Percentiles rank a stretch among this genome's conserved stretches.
Conservation (phyloP, 2,113 vertebrate genomes). For the Cisticola juncidis region DNA sequence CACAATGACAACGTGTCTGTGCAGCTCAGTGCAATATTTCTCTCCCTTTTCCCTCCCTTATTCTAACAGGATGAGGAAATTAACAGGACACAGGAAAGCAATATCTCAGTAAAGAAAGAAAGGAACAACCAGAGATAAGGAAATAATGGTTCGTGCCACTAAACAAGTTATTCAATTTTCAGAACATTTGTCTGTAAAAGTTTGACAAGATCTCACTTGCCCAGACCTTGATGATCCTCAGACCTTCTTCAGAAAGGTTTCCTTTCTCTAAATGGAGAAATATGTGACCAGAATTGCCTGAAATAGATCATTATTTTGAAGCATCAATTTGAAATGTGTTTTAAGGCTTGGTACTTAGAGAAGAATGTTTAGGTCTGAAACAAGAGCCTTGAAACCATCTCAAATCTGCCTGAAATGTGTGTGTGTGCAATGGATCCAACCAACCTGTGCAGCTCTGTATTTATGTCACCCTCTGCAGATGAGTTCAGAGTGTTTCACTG, state of each 20-base stretch:
- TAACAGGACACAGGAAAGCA: constrained; percentile 51
- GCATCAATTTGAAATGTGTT: not conserved
- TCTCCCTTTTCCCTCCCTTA: not conserved
- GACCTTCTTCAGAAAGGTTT: constrained; percentile 1
- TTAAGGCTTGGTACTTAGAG: not conserved
- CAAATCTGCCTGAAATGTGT: fast-evolving
- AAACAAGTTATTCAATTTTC: constrained; percentile 6
- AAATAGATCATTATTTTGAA: not conserved
- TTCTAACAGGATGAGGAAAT: constrained; percentile 49
- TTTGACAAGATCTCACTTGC: constrained; percentile 33
- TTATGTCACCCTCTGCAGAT: not conserved
- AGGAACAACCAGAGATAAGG: constrained; percentile 59
- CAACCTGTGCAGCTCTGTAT: too few species aligned
- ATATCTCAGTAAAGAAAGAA: constrained; percentile 49
- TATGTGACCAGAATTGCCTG: not conserved
- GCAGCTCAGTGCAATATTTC: not conserved
- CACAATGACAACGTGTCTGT: not conserved
- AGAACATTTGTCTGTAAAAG: constrained; percentile 1
- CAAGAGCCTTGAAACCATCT: not conserved
- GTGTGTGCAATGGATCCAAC: not conserved
- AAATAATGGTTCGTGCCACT: constrained; percentile 12
- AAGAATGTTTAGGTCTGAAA: not conserved
- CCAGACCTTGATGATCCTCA: not conserved
- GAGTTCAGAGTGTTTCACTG: not conserved
- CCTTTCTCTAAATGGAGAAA: not conserved